phyloP scores from a whole-genome alignment of 2,113 vertebrate species.

The Leptobrachium ailaonicum region DNA sequence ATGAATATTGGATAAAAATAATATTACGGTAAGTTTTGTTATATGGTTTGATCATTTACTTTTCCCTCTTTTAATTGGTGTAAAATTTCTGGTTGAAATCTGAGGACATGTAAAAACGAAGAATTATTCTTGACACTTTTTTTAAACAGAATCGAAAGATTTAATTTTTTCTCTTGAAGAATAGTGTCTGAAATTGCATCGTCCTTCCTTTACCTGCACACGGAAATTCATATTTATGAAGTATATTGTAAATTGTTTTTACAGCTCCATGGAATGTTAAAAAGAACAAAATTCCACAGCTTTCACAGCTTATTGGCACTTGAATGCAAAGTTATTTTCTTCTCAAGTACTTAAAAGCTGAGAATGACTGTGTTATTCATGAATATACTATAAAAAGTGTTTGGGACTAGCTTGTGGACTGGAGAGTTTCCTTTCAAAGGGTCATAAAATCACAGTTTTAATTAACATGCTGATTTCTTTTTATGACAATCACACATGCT shows the following conservation, averaged over 20 bases:
- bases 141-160: too few relatives aligned
- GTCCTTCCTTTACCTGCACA: too few relatives aligned
- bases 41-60: too few relatives aligned
- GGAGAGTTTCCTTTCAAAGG: constrained; percentile 5
- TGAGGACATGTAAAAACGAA: too few relatives aligned
- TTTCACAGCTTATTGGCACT: constrained; percentile 30
- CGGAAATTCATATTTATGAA: constrained; percentile 25
- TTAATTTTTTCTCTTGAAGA: too few relatives aligned
- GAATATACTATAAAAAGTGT: constrained; percentile 10
- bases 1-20: too few relatives aligned
- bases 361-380: constrained; percentile 37
- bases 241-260: constrained; percentile 24
- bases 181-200: too few relatives aligned
- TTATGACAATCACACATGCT: constrained; percentile 29
- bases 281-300: neutral
- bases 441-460: constrained; percentile 26
- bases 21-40: too few relatives aligned
- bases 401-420: constrained; percentile 22
- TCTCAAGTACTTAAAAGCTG: constrained; percentile 26
- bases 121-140: too few relatives aligned
- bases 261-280: constrained; percentile 13
- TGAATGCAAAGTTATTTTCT: constrained; percentile 35
- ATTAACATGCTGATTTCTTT: constrained; percentile 38
- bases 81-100: too few relatives aligned
- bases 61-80: too few relatives aligned